Conservation (phyloP, 2,888 invertebrate species). For the Seladonia tumulorum region DNA sequence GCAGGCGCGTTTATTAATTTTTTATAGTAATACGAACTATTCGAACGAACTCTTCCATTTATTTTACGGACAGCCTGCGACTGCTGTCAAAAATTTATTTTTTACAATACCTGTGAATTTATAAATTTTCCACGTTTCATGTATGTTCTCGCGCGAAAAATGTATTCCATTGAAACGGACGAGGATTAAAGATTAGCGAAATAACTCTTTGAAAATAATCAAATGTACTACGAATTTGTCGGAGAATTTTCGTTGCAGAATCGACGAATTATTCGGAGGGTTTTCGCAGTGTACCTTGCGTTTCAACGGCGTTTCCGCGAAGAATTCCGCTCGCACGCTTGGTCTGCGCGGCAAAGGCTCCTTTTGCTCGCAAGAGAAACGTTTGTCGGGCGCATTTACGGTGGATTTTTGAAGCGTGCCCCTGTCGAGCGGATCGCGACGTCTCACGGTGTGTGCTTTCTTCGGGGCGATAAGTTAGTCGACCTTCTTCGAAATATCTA, state of each 20-base stretch:
- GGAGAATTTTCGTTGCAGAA: background rate
- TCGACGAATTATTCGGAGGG: background rate
- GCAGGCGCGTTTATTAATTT: no score
- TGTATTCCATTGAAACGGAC: no score
- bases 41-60: no score
- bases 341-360: conserved; percentile 36
- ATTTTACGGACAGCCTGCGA: no score
- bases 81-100: no score
- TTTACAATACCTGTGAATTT: no score
- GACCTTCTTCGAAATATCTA: conserved; percentile 55
- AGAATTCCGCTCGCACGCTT: background rate
- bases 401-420: conserved; percentile 39
- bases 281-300: background rate
- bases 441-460: conserved; percentile 31
- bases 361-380: conserved; percentile 27
- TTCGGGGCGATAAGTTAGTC: conserved; percentile 58
- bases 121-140: no score
- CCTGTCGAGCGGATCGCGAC: background rate
- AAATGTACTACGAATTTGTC: no score
- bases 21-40: no score
- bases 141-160: no score
- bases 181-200: no score
- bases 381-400: conserved; percentile 60
- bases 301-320: background rate
- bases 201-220: no score